phyloP scores from a whole-genome alignment of 2,113 vertebrate genomes.

The Alouatta palliata region DNA sequence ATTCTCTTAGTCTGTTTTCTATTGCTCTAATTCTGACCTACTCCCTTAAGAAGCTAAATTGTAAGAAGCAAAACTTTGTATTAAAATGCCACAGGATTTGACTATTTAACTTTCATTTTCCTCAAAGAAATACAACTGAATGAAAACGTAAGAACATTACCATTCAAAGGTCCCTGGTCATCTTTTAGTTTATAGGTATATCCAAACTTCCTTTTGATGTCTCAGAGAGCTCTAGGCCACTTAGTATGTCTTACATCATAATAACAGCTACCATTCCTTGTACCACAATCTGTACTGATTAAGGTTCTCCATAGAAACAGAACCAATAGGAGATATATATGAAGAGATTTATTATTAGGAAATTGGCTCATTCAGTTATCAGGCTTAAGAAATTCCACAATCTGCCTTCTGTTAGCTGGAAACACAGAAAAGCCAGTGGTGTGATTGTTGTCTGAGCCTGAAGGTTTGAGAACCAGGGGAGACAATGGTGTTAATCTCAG shows the following conservation, averaged over 20 bases:
- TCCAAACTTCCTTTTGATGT: background rate
- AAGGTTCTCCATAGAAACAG: too few species aligned
- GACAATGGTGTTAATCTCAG: background rate
- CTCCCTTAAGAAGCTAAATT: background rate
- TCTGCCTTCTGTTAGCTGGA: background rate
- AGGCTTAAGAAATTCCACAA: background rate
- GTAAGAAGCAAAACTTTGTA: background rate
- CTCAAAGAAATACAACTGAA: background rate
- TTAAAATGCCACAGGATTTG: background rate
- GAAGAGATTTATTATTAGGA: background rate
- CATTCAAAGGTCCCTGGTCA: background rate
- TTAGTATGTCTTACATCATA: background rate
- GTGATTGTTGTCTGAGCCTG: background rate
- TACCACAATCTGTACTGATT: background rate
- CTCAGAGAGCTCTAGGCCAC: background rate
- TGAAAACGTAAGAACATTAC: background rate
- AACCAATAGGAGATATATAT: background rate
- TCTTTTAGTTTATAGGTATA: background rate
- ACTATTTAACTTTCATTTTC: background rate
- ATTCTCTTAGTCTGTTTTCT: background rate
- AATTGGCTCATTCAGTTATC: background rate
- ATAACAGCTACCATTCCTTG: background rate
- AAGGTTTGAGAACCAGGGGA: background rate
- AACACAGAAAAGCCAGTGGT: background rate
- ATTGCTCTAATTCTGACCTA: background rate